A percentile compares a stretch with the other conserved stretches of the same genome.
phyloP scores from a whole-genome alignment of 2,888 invertebrate genomes.

The Pammene fasciana region DNA sequence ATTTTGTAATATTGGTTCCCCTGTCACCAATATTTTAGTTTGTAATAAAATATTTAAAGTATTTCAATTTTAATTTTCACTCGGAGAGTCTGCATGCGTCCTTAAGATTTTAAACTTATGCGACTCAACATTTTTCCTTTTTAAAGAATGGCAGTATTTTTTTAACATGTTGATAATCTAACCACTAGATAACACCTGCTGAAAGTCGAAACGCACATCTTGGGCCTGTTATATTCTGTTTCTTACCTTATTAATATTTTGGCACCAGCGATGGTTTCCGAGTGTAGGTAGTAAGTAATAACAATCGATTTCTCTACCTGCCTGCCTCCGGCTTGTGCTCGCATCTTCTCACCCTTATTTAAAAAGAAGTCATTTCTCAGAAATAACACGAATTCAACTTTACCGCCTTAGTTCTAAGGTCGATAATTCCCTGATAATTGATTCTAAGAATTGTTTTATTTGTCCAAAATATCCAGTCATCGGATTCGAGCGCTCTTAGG shows the following conservation, averaged over 20 bases:
- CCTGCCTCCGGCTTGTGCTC: conserved; percentile 60
- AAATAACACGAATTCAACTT: conserved; percentile 38
- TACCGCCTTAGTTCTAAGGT: fast-evolving
- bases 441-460: conserved; percentile 51
- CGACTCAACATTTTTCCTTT: too few species aligned
- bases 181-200: too few species aligned
- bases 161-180: too few species aligned
- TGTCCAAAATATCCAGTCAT: conserved; percentile 74
- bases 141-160: too few species aligned
- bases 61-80: too few species aligned
- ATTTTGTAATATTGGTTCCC: too few species aligned
- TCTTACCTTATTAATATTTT: neutral
- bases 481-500: conserved; percentile 64
- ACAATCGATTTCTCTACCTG: conserved; percentile 80
- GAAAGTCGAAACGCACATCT: too few species aligned
- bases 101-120: too few species aligned
- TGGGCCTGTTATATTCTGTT: too few species aligned
- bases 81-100: too few species aligned
- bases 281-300: conserved; percentile 50
- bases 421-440: conserved; percentile 35
- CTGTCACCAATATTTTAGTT: too few species aligned
- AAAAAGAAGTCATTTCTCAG: conserved; percentile 61
- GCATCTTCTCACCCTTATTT: conserved; percentile 66
- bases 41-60: too few species aligned
- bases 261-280: conserved; percentile 5